Percentiles rank a stretch among this genome's conserved stretches.
Conservation (phyloP, 2,113 vertebrate genomes). For the Bungarus multicinctus region DNA sequence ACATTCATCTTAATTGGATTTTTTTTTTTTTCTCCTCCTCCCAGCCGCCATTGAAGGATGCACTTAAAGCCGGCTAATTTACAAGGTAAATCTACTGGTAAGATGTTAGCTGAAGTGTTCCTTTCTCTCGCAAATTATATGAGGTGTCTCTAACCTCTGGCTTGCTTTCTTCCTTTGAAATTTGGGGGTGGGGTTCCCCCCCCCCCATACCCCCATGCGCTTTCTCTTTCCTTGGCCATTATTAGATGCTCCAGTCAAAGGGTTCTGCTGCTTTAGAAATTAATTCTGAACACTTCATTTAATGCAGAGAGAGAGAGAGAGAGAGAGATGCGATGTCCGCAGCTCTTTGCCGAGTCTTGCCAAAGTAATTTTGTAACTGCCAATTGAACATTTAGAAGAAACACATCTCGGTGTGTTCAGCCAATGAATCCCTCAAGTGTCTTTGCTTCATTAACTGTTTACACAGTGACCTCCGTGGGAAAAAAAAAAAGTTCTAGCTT, state of each 20-base stretch:
- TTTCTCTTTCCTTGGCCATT: constrained; percentile 21
- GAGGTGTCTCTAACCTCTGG: constrained; percentile 44
- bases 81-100: constrained; percentile 35
- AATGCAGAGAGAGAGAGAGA: constrained; percentile 26
- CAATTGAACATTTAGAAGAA: constrained; percentile 50
- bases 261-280: constrained; percentile 51
- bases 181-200: constrained; percentile 17
- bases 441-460: constrained; percentile 73
- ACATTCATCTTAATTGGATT: constrained; percentile 9
- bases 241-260: constrained; percentile 57
- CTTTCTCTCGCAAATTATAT: constrained; percentile 17
- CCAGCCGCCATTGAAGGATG: neutral
- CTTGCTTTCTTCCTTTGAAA: constrained; percentile 43
- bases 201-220: too few relatives aligned
- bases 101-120: constrained; percentile 18
- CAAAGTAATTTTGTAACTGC: constrained; percentile 50
- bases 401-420: constrained; percentile 58
- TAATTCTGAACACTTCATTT: constrained; percentile 65
- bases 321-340: constrained; percentile 20
- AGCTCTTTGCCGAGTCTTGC: constrained; percentile 53
- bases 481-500: constrained; percentile 45
- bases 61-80: constrained; percentile 29
- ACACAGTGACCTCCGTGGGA: constrained; percentile 55
- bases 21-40: neutral
- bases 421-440: constrained; percentile 55